Conservation (phyloP, 2,888 invertebrate genomes). For the Amiota mariae region DNA sequence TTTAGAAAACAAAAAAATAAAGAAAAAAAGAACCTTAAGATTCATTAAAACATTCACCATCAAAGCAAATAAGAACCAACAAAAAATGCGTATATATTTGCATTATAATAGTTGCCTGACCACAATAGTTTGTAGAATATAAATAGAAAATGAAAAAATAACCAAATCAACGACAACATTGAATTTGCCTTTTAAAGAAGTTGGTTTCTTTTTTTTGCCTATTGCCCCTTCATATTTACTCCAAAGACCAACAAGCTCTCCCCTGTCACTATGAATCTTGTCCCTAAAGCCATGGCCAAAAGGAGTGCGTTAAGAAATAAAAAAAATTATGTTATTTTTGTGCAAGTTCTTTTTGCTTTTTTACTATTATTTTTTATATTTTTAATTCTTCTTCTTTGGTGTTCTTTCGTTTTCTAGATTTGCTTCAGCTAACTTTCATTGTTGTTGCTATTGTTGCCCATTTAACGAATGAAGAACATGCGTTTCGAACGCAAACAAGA, state of each 20-base stretch:
- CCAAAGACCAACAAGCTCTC: too few species aligned
- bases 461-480: slow-evolving; percentile 52
- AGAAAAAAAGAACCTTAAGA: not conserved
- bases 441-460: slow-evolving; percentile 42
- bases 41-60: slow-evolving; percentile 23
- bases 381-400: slow-evolving; percentile 14
- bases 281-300: too few species aligned
- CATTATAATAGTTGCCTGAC: slow-evolving; percentile 37
- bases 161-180: too few species aligned
- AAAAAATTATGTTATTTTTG: slow-evolving; percentile 64
- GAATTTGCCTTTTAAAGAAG: too few species aligned
- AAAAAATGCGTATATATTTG: slow-evolving; percentile 62
- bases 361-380: not conserved
- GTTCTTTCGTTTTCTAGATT: not conserved
- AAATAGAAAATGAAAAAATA: too few species aligned
- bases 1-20: slow-evolving; percentile 45
- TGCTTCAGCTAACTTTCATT: slow-evolving; percentile 28
- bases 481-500: slow-evolving; percentile 54
- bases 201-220: too few species aligned
- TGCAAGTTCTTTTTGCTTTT: slow-evolving; percentile 52
- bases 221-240: too few species aligned
- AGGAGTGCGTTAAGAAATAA: slow-evolving; percentile 48
- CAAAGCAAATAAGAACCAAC: slow-evolving; percentile 18
- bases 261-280: too few species aligned
- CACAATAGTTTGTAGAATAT: too few species aligned